Evolutionary conservation across 2,113 vertebrate genomes (phyloP).

Genomic region (Otolemur garnettii): DNA sequence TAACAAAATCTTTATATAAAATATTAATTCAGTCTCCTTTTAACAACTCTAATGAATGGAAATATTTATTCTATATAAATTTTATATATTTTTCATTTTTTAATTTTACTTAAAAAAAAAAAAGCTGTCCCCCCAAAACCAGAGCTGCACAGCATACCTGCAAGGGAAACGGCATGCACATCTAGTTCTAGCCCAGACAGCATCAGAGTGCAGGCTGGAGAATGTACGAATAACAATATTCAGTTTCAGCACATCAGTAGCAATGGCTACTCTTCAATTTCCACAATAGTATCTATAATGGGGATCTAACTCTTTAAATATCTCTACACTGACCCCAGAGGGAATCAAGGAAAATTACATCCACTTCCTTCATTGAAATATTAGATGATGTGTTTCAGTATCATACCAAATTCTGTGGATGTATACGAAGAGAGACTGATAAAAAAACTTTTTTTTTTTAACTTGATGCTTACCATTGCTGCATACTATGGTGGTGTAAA

Average conservation of each 20-base stretch:
- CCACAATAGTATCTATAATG: conserved; percentile 77
- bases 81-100: conserved; percentile 86
- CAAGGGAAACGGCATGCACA: conserved; percentile 53
- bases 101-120: conserved; percentile 85
- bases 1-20: conserved; percentile 90
- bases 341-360: conserved; percentile 82
- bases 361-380: conserved; percentile 85
- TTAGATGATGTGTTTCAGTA: conserved; percentile 81
- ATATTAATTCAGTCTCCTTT: conserved; percentile 89
- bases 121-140: conserved; percentile 82
- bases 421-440: conserved; percentile 81
- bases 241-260: conserved; percentile 71
- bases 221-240: conserved; percentile 58
- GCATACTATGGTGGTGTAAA: conserved; percentile 92
- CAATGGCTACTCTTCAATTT: conserved; percentile 75
- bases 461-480: conserved; percentile 89
- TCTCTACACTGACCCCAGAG: conserved; percentile 80
- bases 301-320: conserved; percentile 80
- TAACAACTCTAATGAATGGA: conserved; percentile 87
- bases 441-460: conserved; percentile 90
- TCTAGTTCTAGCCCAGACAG: conserved; percentile 76
- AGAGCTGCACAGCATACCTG: conserved; percentile 65
- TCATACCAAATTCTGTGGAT: conserved; percentile 77
- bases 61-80: conserved; percentile 90
- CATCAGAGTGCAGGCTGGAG: conserved; percentile 71